Evolutionary conservation across 2,888 invertebrate genomes (phyloP).

Genomic region (Volucella inanis): DNA sequence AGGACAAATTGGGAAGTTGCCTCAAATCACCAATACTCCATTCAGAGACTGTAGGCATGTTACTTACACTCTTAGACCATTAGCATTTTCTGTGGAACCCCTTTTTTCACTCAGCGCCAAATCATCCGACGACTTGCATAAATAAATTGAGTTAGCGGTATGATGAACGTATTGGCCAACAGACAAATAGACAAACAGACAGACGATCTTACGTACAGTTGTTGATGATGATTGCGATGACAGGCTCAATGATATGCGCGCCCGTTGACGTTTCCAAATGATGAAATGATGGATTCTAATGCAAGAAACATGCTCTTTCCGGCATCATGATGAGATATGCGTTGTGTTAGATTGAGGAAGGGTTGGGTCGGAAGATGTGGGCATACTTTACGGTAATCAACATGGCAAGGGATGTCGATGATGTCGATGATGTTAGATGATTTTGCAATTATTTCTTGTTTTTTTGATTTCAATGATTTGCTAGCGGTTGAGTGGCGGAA

Average conservation of each 20-base stretch:
- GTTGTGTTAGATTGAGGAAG: slow-evolving; percentile 31
- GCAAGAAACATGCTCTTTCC: slow-evolving; percentile 68
- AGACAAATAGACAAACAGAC: slow-evolving; percentile 26
- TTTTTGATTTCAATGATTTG: too few relatives aligned
- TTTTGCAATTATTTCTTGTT: slow-evolving; percentile 34
- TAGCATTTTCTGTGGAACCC: background rate
- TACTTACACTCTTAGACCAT: slow-evolving; percentile 37
- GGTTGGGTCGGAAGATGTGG: background rate
- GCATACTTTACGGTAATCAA: background rate
- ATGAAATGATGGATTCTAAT: slow-evolving; percentile 68
- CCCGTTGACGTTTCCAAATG: slow-evolving; percentile 58
- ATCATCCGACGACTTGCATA: slow-evolving; percentile 56
- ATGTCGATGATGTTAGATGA: slow-evolving; percentile 30
- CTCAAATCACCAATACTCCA: background rate
- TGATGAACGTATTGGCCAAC: slow-evolving; percentile 44
- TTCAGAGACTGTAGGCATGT: background rate
- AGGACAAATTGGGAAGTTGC: too few relatives aligned
- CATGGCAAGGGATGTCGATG: slow-evolving; percentile 7
- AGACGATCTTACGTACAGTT: slow-evolving; percentile 27
- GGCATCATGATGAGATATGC: slow-evolving; percentile 17
- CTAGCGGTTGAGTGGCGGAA: too few relatives aligned
- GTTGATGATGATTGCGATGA: slow-evolving; percentile 69
- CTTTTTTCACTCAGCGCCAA: slow-evolving; percentile 48
- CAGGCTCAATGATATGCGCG: slow-evolving; percentile 53
- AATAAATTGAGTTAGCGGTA: slow-evolving; percentile 55